Evolutionary conservation across 1,140 invertebrate species (phyloP), one percentile per base, ranked within the genome.

Genomic region (Drosophila kurseongensis): DNA sequence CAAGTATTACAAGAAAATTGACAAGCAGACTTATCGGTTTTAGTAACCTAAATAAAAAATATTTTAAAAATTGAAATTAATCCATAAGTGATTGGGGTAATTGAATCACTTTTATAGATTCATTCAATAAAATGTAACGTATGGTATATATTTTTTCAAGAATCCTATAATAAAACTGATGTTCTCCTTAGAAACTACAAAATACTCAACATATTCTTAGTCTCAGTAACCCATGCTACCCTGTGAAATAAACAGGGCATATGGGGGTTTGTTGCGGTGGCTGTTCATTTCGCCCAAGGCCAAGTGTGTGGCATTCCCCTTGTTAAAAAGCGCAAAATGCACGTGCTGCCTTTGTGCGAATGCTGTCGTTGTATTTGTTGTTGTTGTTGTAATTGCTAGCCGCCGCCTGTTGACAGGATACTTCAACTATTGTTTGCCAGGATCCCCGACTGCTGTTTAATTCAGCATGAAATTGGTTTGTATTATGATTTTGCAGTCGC

Each of bases 381-480:
- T 36, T 80, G 75, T 47, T 72, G 56, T 76, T 80, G 84, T 83
- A 79, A 78, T 83, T 88, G 75, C 63, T 77, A 74, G 56, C 59
- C 66, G 66, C 51, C 54, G 80, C 65, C 77, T 84, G 84, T 84
- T 89, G 84, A 84, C 84, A 89, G 84, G 80, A 80, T 83, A 89
- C 84, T 89, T 89, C 84, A 89, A 89, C 84, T 89, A 89, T 89
- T 89, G 80, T 84, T 84, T 78, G 59, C 75, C 75, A 47, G 48
- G 18, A 47, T 8, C 50, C 55, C 51, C 32, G 8, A 23, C 66
- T 62, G 27, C 60, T 61, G 83, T 63, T 89, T 80, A 89, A 89
- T 89, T 89, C 84, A 89, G 84, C 84, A 89, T 89, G 84, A 89
- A 89, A 89, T 89, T 89, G 84, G 84, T 89, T 89, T 89, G 84